Evolutionary conservation across 1,140 invertebrate genomes (phyloP).

Genomic region (Drosophila serrata): DNA sequence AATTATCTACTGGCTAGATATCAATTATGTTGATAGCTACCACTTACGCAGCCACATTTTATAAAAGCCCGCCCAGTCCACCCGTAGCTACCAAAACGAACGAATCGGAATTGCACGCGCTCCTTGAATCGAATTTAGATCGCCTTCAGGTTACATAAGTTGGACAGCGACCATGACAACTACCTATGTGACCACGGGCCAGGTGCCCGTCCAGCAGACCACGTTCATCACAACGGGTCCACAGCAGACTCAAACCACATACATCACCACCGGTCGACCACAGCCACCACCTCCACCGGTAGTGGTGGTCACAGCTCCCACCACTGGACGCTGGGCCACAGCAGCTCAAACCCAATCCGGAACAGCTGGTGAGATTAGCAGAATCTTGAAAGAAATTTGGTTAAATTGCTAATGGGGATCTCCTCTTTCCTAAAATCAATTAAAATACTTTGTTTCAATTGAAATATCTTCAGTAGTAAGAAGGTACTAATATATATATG

Average conservation of each 20-base stretch:
- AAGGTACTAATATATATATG: not conserved
- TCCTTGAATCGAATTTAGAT: constrained; percentile 6
- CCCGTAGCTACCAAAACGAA: constrained; percentile 29
- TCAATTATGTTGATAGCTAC: constrained; percentile 47
- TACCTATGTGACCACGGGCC: constrained; percentile 44
- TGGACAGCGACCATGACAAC: constrained; percentile 40
- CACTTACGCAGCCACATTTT: constrained; percentile 35
- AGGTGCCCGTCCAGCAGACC: constrained; percentile 33
- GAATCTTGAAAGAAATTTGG: not conserved
- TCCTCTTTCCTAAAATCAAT: not conserved
- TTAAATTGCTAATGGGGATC: not conserved
- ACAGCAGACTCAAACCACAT: constrained; percentile 32
- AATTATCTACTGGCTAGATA: constrained; percentile 49
- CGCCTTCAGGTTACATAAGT: constrained; percentile 12
- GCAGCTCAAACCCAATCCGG: constrained; percentile 12
- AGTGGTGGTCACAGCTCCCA: constrained; percentile 44
- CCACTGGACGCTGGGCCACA: constrained; percentile 21
- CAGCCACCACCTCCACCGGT: constrained; percentile 14
- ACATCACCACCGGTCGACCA: constrained; percentile 25
- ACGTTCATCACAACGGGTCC: constrained; percentile 26
- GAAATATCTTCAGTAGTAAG: not conserved
- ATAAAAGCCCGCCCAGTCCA: constrained; percentile 42
- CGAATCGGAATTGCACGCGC: constrained; percentile 21
- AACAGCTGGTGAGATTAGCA: constrained; percentile 11
- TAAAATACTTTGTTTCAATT: not conserved